Evolutionary conservation across 2,113 vertebrate species (phyloP), one percentile per base, ranked within the genome.

Genomic region (Mesocricetus auratus): DNA sequence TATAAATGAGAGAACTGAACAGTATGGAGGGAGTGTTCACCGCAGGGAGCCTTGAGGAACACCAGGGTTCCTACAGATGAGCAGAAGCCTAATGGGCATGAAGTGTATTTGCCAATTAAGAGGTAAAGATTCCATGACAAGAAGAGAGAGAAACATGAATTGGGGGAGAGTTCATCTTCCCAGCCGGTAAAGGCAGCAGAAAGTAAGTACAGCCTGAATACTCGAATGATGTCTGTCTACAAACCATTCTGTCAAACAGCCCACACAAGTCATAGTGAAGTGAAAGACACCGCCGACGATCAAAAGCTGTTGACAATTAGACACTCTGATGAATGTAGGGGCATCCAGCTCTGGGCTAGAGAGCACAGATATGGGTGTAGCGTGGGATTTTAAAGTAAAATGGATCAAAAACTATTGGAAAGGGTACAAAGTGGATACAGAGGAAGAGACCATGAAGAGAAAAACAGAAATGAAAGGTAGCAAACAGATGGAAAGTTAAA

Each of bases 281-380:
- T 24, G 29, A 47, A 31, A 64, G 17, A 5, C 8, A n/a, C 16
- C 3, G 10, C 31, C 42, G 10, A 13, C 11, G 45, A n/a, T 53
- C 36, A 21, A 42, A 16, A 8, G n/a, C 36, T 26, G 21, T 31
- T 16, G 21, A 4, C 4, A 6, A 24, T 24, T 33, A 33, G 16
- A 45, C n/a, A 56, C 26, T 33, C 11, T 0, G 24, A 19, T 33
- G 11, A 17, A 56, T 24, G 12, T 31, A 0, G 4, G 3, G 3
- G 36, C 21, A n/a, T 31, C 3, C 29, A 4, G 3, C 1, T 0
- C n/a, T 21, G 58, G 33, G 36, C 6, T 58, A 58, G 47, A 42
- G 56, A 66, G 7, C 45, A 64, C 73, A 8, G 11, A 75, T 33
- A 68, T 53, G 6, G 13, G 24, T 5, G 2, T 2, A 1, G 6